Base-by-base conservation (phyloP, 2,797 vertebrate genomes). In the Pygocentrus nattereri region DNA sequence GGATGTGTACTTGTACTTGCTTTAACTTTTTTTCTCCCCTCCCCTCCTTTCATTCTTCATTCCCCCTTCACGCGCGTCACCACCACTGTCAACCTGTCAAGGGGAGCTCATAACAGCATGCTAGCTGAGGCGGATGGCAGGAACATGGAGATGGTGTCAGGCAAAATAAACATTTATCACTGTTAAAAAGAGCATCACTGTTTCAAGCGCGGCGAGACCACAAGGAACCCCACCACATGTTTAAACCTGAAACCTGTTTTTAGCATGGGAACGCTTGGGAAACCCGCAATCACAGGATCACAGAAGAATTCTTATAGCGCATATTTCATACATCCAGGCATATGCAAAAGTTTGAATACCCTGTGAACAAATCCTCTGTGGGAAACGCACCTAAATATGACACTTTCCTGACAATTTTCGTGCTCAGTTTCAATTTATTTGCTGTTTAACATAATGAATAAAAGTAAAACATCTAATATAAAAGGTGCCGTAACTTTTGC, bases 71-170 rank as follows among this genome's bases (percentile, higher is more conserved):
- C 54, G 72, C 79, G 88, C 75, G 78, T 78, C 87, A 87, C 67
- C 25, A 49, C 49, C 31, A 78, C 84, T 89, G 86, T 89, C 88
- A 88, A 85, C 56, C 71, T 87, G 85, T 88, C 82, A 87, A 38
- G 74, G 83, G 74, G 3, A 21, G 38, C 34, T 76, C 84, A 78
- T 49, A 15, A 68, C 77, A 70, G 75, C 69, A 61, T 34, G 56
- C 18, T 27, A 68, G 74, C 31, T 58, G 70, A 31, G 49, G 47
- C 41, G 21, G 27, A 25, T 69, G 68, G 47, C 80, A 67, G 69
- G 54, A 81, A 30, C 50, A 19, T 50, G 31, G 44, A 62, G 73
- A 76, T n/a, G 69, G n/a, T 71, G 77, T 74, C 74, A 73, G 23
- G 58, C 38, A 67, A 77, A 83, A 88, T 72, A 81, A 71, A 68